These are phyloP conservation scores for Limnephilus lunatus DNA, from an alignment of 2,888 invertebrate genomes.

Conservation along the genomic window DNA sequence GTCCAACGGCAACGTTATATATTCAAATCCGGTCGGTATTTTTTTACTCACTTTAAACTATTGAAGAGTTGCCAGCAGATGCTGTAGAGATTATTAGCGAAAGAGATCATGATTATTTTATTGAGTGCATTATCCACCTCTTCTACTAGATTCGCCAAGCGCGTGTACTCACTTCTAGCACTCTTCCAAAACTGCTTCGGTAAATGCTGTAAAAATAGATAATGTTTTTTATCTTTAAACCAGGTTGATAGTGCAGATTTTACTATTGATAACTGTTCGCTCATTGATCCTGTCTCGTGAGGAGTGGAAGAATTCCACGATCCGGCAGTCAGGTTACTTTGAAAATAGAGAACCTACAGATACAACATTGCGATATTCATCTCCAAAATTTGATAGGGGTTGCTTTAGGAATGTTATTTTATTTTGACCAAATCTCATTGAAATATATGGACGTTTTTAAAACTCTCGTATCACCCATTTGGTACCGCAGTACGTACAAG, in stretches of 20 bases:
- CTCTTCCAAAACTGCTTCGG: conserved; percentile 81
- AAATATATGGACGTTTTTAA: background rate
- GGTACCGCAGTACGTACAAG: too few relatives aligned
- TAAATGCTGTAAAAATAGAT: conserved; percentile 71
- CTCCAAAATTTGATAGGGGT: background rate
- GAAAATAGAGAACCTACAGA: background rate
- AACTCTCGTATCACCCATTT: background rate
- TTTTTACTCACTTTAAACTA: conserved; percentile 77
- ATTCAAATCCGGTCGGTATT: background rate
- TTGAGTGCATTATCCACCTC: conserved; percentile 80
- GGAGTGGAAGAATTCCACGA: background rate
- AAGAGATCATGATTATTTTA: conserved; percentile 81
- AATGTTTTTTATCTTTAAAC: background rate
- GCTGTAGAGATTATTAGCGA: conserved; percentile 84
- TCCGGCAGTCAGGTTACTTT: background rate
- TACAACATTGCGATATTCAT: too few relatives aligned
- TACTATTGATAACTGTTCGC: background rate
- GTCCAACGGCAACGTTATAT: background rate
- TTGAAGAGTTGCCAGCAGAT: conserved; percentile 85
- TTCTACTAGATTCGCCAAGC: conserved; percentile 79
- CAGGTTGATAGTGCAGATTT: background rate
- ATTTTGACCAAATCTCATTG: background rate
- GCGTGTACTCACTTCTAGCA: conserved; percentile 81
- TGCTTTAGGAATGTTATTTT: background rate
- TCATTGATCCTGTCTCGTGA: background rate